Evolutionary conservation across 2,797 vertebrate species (phyloP).

Genomic region (Hafferia zeledoni): DNA sequence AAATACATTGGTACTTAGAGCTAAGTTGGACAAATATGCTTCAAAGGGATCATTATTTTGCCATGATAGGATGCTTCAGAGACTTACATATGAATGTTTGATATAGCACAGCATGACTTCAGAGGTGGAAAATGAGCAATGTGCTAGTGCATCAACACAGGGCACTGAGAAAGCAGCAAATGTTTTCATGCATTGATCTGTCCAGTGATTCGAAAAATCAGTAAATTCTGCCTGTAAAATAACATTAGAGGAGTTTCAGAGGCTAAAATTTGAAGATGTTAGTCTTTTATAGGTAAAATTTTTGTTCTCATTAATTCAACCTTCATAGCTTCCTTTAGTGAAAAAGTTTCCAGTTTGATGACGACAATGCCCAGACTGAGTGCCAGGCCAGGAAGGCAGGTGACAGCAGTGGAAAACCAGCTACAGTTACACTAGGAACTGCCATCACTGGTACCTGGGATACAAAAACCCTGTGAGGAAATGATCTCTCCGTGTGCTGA

Average conservation of each 20-base stretch:
- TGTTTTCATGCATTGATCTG: not conserved
- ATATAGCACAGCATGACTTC: not conserved
- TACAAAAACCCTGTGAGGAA: not conserved
- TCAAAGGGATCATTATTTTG: not conserved
- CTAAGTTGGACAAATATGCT: not conserved
- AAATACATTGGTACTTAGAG: not conserved
- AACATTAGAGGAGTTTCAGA: rapidly evolving
- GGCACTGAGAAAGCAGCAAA: not conserved
- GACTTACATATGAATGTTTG: not conserved
- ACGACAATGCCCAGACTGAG: not conserved
- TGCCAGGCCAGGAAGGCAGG: not conserved
- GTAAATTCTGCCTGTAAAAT: not conserved
- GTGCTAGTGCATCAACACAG: not conserved
- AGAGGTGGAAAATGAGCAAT: not conserved
- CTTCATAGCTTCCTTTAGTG: not conserved
- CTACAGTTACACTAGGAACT: not conserved
- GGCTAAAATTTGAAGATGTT: not conserved
- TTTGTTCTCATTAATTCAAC: not conserved
- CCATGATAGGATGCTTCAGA: not conserved
- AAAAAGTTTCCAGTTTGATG: slow-evolving; percentile 1
- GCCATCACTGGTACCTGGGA: not conserved
- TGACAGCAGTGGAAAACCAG: not conserved
- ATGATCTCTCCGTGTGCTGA: rapidly evolving
- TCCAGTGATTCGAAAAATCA: not conserved
- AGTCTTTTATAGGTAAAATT: not conserved